Conservation (phyloP, 1,140 invertebrate genomes). For the Drosophila trapezifrons region DNA sequence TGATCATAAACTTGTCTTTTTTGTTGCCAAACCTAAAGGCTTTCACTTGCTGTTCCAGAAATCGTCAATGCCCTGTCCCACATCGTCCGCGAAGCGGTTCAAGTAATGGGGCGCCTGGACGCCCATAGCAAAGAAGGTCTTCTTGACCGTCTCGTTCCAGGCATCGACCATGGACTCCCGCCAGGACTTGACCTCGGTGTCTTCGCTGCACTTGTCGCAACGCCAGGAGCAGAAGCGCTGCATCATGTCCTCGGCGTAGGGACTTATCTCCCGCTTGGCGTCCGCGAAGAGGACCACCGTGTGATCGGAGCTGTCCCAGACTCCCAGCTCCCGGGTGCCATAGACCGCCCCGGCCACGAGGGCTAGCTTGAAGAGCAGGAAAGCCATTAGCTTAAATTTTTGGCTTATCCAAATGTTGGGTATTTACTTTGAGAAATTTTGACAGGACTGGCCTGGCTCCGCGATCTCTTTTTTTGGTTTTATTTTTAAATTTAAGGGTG, state of each 20-base stretch:
- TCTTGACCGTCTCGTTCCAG: slow-evolving; percentile 47
- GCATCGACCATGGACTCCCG: slow-evolving; percentile 37
- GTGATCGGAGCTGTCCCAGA: slow-evolving; percentile 25
- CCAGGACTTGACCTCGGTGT: slow-evolving; percentile 22
- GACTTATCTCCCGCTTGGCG: slow-evolving; percentile 21
- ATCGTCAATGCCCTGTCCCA: slow-evolving; percentile 1
- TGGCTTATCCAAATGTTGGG: not conserved
- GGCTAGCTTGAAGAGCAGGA: slow-evolving; percentile 22
- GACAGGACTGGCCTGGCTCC: not conserved
- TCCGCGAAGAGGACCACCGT: not conserved
- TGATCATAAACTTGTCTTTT: not conserved
- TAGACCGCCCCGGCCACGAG: slow-evolving; percentile 29
- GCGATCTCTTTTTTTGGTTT: too few relatives aligned
- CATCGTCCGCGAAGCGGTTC: slow-evolving; percentile 15
- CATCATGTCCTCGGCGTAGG: slow-evolving; percentile 13
- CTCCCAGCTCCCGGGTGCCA: slow-evolving; percentile 23
- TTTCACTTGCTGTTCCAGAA: not conserved
- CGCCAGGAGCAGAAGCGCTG: slow-evolving; percentile 20
- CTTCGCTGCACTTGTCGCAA: not conserved
- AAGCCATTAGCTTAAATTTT: slow-evolving; percentile 25
- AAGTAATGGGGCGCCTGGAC: slow-evolving; percentile 15
- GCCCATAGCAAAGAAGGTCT: slow-evolving; percentile 4
- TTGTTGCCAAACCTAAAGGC: too few relatives aligned
- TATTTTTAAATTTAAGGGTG: too few relatives aligned
- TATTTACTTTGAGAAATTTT: slow-evolving; percentile 10